These are phyloP conservation scores for Megalurothrips usitatus DNA, from an alignment of 2,888 invertebrate genomes.

Conservation along the genomic window DNA sequence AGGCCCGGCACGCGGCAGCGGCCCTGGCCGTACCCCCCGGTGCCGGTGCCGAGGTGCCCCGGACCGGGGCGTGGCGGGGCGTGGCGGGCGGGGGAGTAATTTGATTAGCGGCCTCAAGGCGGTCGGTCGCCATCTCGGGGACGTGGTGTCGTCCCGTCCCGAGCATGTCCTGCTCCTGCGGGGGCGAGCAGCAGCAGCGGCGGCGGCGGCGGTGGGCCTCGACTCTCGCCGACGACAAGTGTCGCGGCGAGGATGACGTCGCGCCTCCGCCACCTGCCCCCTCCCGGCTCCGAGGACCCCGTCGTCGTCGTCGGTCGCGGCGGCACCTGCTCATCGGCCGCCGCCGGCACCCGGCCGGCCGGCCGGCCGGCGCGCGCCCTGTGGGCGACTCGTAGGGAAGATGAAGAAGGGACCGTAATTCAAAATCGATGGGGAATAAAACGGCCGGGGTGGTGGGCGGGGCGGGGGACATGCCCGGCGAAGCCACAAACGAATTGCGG, in stretches of 20 bases:
- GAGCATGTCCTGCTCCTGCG: background rate
- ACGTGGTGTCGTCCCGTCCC: background rate
- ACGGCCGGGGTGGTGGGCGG: background rate
- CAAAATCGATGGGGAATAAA: background rate
- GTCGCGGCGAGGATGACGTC: too few species aligned
- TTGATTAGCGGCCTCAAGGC: conserved; percentile 9
- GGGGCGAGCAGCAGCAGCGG: background rate
- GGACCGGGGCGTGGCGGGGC: background rate
- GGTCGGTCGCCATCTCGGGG: background rate
- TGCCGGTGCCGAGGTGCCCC: background rate
- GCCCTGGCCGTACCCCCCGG: too few species aligned
- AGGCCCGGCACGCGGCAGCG: too few species aligned
- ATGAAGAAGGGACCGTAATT: background rate
- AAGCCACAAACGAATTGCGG: background rate
- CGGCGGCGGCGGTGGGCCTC: background rate
- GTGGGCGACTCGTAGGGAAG: background rate
- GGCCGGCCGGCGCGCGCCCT: too few species aligned
- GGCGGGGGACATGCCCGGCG: background rate
- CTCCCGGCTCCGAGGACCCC: too few species aligned
- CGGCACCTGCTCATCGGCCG: too few species aligned
- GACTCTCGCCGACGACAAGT: too few species aligned
- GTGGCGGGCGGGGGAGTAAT: background rate
- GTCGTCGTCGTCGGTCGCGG: too few species aligned
- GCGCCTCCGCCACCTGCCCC: too few species aligned
- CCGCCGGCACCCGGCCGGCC: too few species aligned